phyloP scores from a whole-genome alignment of 2,797 vertebrate species.

The Acanthurus tractus region DNA sequence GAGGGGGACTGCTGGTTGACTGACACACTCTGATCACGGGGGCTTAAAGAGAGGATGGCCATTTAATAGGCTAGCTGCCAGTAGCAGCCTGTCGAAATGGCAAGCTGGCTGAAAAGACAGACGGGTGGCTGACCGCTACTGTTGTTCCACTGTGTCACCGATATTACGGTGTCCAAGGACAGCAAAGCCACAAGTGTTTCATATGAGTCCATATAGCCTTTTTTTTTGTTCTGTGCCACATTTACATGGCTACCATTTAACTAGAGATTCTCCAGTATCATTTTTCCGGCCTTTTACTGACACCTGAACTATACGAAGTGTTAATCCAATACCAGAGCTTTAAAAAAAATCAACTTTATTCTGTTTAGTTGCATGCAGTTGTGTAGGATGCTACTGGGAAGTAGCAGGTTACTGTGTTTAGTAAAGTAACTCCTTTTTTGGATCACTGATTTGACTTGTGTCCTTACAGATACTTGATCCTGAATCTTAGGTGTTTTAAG shows the following conservation, averaged over 20 bases:
- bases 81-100: conserved; percentile 39
- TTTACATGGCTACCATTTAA: background rate
- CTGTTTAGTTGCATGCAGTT: too few relatives aligned
- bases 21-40: conserved; percentile 58
- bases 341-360: too few relatives aligned
- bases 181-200: conserved; percentile 21
- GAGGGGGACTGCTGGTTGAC: conserved; percentile 37
- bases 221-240: background rate
- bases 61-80: conserved; percentile 67
- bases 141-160: conserved; percentile 32
- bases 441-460: too few relatives aligned
- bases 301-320: too few relatives aligned
- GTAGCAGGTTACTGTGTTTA: too few relatives aligned
- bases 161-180: conserved; percentile 12
- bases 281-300: too few relatives aligned
- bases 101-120: conserved; percentile 43
- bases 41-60: conserved; percentile 63
- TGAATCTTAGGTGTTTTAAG: too few relatives aligned
- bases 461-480: too few relatives aligned
- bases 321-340: too few relatives aligned
- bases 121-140: conserved; percentile 20
- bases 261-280: too few relatives aligned
- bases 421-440: too few relatives aligned
- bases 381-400: too few relatives aligned
- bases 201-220: conserved; percentile 4